Base-by-base conservation (phyloP, 2,888 invertebrate species). In the Petrolisthes cinctipes region DNA sequence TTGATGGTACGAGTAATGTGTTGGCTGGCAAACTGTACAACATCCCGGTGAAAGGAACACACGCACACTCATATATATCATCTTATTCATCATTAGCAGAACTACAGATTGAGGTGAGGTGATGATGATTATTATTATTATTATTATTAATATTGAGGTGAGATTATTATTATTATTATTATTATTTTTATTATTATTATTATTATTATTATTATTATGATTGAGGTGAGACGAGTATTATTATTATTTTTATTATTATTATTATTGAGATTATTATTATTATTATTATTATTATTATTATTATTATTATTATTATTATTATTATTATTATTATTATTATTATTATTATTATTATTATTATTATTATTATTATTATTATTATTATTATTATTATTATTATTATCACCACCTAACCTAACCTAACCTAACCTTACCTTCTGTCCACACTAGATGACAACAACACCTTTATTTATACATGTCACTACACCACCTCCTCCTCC, bases 1-100 rank as follows among this genome's bases (percentile, higher is more conserved):
- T 99, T 94, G 99, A 99, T 94, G 99, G 98, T 4, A 99, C 99
- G 51, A 98, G 98, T 92, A 99, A 99, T 93, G 98, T 99, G 56
- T 93, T 99, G 91, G 99, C 99, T 86, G 99, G 99, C 4, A 99
- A 99, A 94, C 94, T 99, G 93, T 99, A 97, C 93, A 95, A 97
- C 92, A 99, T 99, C 93, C 99, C 99, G 54, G 98, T 99, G 56
- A 96, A 95, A 92, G 99, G 99, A 78, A 99, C 99, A 71, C 99
- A 99, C 93, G 99, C 99, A 81, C 99, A 99, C 93, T 97, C 99
- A 56, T 99, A 98, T 93, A 97, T 99, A 92, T 98, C 97, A 90
- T 98, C 99, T 17, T 99, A 97, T 93, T 95, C 95, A 14, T 94
- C 91, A 54, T 91, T 93, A 57, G 91, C 92, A 11, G 92, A 93